A percentile compares a stretch with the other conserved stretches of the same genome.
These are phyloP conservation scores for Camelus dromedarius DNA, from an alignment of 2,113 vertebrate species.

Conservation along the genomic window DNA sequence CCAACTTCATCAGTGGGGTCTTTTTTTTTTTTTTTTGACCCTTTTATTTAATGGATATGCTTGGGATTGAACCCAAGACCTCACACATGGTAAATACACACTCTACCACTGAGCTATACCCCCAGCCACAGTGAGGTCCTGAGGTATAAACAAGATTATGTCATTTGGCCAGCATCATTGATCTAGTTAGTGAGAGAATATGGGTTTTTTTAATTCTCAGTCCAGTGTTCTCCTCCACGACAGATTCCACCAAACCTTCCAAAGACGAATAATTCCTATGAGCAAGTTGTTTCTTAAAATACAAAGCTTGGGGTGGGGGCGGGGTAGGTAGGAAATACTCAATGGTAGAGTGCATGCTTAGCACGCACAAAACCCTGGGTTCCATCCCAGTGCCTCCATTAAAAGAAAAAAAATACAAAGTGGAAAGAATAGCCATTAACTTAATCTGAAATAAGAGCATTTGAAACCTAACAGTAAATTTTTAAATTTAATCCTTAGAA, in stretches of 20 bases:
- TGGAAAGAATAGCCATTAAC: not conserved
- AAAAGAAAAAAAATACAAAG: not conserved
- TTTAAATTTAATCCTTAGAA: constrained; percentile 21
- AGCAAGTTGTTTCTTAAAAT: not conserved
- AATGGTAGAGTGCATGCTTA: no score
- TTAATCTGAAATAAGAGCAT: constrained; percentile 19
- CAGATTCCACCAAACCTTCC: not conserved
- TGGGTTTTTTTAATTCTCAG: not conserved
- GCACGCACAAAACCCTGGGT: no score
- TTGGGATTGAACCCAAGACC: no score
- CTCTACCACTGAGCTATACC: no score
- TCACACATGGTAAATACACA: no score
- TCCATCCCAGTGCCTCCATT: no score
- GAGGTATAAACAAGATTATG: not conserved
- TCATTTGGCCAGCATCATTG: not conserved
- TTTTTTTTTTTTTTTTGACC: no score
- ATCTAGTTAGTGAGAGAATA: not conserved
- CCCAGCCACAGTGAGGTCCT: not conserved
- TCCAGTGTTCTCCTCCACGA: not conserved
- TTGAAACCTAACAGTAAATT: constrained; percentile 4
- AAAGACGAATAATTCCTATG: not conserved
- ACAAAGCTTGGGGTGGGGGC: not conserved
- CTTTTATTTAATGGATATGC: no score
- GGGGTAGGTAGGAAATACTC: no score
- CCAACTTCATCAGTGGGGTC: not conserved